These are phyloP conservation scores for Galago senegalensis DNA, from an alignment of 2,797 vertebrate species.

Conservation along the genomic window DNA sequence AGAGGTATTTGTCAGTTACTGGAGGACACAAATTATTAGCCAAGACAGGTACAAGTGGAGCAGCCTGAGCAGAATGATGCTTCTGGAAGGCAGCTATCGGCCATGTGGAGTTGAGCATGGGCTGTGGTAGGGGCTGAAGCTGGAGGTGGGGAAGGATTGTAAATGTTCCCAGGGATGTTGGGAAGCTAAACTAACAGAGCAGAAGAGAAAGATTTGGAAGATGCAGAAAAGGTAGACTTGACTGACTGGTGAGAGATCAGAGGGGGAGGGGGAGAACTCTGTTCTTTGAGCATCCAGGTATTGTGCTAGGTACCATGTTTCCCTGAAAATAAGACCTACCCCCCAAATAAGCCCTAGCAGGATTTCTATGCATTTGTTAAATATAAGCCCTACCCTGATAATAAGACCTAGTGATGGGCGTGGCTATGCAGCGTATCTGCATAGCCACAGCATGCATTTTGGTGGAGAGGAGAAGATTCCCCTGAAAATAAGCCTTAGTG, in stretches of 20 bases:
- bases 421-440: no score
- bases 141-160: no score
- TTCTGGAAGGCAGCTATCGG: background rate
- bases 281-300: background rate
- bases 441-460: no score
- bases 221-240: background rate
- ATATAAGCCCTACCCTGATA: no score
- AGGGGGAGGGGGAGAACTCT: background rate
- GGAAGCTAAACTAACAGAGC: background rate
- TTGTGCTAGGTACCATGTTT: no score
- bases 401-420: no score
- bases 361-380: no score
- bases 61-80: background rate
- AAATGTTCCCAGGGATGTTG: no score
- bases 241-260: background rate
- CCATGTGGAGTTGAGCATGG: background rate
- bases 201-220: background rate
- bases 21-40: background rate
- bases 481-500: no score
- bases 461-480: no score
- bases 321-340: no score
- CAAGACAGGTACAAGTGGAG: background rate
- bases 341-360: no score
- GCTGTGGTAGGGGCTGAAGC: background rate
- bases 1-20: background rate